These are phyloP conservation scores for Oopsacas minuta DNA, from an alignment of 37 sponge, comb jelly and placozoan genomes.

Conservation along the genomic window DNA sequence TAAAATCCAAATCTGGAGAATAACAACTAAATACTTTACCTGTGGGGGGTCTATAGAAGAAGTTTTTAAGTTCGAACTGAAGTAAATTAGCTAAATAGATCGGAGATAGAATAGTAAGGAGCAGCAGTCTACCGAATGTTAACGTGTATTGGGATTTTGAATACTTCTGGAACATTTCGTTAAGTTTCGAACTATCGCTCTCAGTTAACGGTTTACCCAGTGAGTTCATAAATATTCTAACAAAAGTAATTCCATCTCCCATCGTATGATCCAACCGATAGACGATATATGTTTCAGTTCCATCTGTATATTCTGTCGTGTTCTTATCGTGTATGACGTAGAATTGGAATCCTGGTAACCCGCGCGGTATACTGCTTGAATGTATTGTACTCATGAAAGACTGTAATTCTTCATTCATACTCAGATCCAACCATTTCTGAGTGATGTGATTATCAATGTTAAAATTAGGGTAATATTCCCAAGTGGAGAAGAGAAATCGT, in stretches of 20 bases:
- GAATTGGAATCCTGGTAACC: not conserved
- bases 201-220: not conserved
- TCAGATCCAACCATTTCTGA: not conserved
- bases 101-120: not conserved
- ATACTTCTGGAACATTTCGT: not conserved
- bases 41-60: not conserved
- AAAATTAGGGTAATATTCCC: constrained; percentile 6
- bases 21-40: not conserved
- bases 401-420: not conserved
- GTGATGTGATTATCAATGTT: not conserved
- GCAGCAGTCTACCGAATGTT: not conserved
- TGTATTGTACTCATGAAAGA: not conserved
- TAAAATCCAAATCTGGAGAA: not conserved
- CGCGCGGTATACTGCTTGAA: not conserved
- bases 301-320: not conserved
- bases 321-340: not conserved
- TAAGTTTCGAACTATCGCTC: not conserved
- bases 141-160: not conserved
- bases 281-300: not conserved
- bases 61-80: not conserved
- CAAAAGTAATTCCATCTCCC: not conserved
- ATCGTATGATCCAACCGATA: not conserved
- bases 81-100: not conserved
- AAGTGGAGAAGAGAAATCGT: not conserved
- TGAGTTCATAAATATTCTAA: not conserved